Conservation (phyloP, 2,797 vertebrate genomes). For the Thaleichthys pacificus region DNA sequence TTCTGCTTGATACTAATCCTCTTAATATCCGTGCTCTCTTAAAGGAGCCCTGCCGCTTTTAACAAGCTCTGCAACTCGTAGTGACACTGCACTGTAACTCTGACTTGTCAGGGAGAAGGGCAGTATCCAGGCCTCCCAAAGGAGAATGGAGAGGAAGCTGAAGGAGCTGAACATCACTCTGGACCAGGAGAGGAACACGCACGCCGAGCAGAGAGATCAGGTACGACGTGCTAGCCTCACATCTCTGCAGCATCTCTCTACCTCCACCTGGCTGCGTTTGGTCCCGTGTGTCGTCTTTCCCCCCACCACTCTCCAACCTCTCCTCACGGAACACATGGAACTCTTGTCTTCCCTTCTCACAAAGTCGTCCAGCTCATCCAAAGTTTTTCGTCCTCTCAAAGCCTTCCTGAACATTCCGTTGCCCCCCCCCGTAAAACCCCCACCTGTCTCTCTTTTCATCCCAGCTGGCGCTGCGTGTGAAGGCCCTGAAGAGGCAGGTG, state of each 20-base stretch:
- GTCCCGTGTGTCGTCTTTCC: not conserved
- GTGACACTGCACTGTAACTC: not conserved
- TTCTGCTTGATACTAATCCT: no score
- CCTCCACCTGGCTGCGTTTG: not conserved
- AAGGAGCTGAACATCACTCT: constrained; percentile 90
- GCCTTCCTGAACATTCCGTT: not conserved
- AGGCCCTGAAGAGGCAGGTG: constrained; percentile 91
- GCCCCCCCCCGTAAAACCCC: not conserved
- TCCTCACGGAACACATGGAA: no score
- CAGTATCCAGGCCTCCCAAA: constrained; percentile 80
- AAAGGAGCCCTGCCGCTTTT: no score
- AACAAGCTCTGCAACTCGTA: no score
- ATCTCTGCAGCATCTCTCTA: no score
- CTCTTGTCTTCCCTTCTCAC: no score
- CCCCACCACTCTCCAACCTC: no score
- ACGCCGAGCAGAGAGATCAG: constrained; percentile 91
- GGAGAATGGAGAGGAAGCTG: constrained; percentile 87
- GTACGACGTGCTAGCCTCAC: constrained; percentile 51
- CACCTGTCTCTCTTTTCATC: constrained; percentile 17
- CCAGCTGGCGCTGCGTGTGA: constrained; percentile 88
- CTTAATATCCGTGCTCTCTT: no score
- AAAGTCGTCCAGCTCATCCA: no score
- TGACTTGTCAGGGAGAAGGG: constrained; percentile 80
- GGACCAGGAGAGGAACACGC: constrained; percentile 87
- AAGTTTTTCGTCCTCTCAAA: not conserved